Percentiles rank a stretch among this genome's conserved stretches.
Evolutionary conservation across 2,888 invertebrate genomes (phyloP).

Genomic region (Apotomis turbidana): DNA sequence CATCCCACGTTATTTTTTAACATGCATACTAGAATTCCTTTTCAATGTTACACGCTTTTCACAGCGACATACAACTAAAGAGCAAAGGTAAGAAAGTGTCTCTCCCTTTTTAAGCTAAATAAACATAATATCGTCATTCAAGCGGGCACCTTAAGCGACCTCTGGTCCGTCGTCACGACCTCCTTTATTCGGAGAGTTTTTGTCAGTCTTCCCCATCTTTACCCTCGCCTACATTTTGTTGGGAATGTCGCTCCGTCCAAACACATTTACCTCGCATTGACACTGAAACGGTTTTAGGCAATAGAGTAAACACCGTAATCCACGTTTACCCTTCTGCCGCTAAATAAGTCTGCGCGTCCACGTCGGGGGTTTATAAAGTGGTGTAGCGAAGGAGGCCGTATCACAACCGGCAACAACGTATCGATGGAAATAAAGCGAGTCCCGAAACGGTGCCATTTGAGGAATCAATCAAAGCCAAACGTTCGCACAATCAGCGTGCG

Average conservation of each 20-base stretch:
- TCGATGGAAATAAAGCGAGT: constrained; percentile 57
- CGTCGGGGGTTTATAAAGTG: constrained; percentile 35
- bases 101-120: constrained; percentile 75
- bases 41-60: constrained; percentile 67
- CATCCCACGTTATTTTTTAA: constrained; percentile 60
- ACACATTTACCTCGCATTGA: constrained; percentile 67
- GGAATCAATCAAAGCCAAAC: constrained; percentile 77
- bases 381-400: constrained; percentile 31
- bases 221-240: constrained; percentile 64
- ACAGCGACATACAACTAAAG: constrained; percentile 49
- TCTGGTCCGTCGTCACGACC: constrained; percentile 65
- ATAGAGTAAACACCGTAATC: constrained; percentile 57
- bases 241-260: constrained; percentile 60
- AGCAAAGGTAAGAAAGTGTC: constrained; percentile 66
- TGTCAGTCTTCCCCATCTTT: constrained; percentile 65
- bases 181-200: constrained; percentile 73
- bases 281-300: constrained; percentile 63
- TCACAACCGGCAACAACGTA: constrained; percentile 45
- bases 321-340: constrained; percentile 42
- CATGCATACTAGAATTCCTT: constrained; percentile 65
- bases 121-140: constrained; percentile 78
- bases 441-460: constrained; percentile 66
- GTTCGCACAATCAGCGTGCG: constrained; percentile 74
- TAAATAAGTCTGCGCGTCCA: constrained; percentile 28
- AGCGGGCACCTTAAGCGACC: constrained; percentile 61